These are phyloP conservation scores for Tetragonula carbonaria DNA, from an alignment of 2,888 invertebrate species.

Conservation along the genomic window DNA sequence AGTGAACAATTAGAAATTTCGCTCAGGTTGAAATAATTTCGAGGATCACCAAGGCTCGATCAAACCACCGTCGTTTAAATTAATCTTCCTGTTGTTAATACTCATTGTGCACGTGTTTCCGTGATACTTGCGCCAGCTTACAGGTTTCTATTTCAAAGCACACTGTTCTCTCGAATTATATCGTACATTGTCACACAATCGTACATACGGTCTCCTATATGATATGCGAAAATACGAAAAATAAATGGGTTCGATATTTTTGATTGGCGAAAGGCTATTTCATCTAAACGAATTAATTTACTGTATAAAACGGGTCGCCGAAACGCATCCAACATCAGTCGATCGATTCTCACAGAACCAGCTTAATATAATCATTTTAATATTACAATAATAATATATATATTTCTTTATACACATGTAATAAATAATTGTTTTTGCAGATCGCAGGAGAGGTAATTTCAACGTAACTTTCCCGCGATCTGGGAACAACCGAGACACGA, in stretches of 20 bases:
- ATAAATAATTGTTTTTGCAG: constrained; percentile 48
- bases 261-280: constrained; percentile 18
- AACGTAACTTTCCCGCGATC: constrained; percentile 10
- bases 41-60: constrained; percentile 38
- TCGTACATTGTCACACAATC: constrained; percentile 55
- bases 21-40: not conserved
- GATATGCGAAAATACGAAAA: constrained; percentile 27
- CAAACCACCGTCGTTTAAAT: constrained; percentile 34
- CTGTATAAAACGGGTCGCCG: constrained; percentile 32
- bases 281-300: constrained; percentile 20
- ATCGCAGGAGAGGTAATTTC: not conserved
- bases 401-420: constrained; percentile 22
- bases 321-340: constrained; percentile 6
- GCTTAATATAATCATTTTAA: constrained; percentile 6
- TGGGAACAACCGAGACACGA: constrained; percentile 5
- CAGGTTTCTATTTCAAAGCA: constrained; percentile 45
- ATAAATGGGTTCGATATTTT: constrained; percentile 20
- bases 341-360: constrained; percentile 34
- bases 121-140: constrained; percentile 36
- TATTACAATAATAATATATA: constrained; percentile 9
- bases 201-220: constrained; percentile 39
- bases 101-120: constrained; percentile 14
- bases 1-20: constrained; percentile 6
- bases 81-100: constrained; percentile 30
- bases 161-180: constrained; percentile 39